Conservation (phyloP, 2,113 vertebrate species). For the Semnornis frantzii region DNA sequence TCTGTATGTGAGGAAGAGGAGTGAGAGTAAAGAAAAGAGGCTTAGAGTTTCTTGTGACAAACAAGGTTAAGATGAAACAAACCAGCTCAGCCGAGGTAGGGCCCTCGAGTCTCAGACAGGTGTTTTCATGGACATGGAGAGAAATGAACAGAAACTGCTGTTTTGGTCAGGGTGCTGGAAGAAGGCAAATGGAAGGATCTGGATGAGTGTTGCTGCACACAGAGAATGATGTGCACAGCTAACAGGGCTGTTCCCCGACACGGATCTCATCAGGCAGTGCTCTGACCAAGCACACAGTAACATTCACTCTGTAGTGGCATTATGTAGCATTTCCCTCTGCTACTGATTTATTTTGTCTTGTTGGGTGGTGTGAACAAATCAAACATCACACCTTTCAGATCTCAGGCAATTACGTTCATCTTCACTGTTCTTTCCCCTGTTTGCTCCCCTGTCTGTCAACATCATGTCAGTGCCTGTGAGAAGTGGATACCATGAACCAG, state of each 20-base stretch:
- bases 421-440: not conserved
- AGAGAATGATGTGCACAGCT: not conserved
- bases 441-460: not conserved
- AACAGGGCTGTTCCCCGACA: not conserved
- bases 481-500: not conserved
- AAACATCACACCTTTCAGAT: conserved; percentile 23
- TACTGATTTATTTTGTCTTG: conserved; percentile 32
- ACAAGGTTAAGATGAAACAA: not conserved
- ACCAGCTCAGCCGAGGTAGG: not conserved
- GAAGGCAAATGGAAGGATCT: not conserved
- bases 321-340: not conserved
- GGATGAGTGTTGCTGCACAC: not conserved
- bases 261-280: not conserved
- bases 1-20: not conserved
- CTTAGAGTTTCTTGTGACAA: not conserved
- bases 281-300: not conserved
- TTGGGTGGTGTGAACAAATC: conserved; percentile 8
- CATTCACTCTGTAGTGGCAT: not conserved
- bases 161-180: not conserved
- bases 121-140: not conserved
- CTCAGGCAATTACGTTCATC: conserved; percentile 24
- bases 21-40: not conserved
- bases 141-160: not conserved
- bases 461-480: not conserved
- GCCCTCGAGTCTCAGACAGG: not conserved